Evolutionary conservation across 2,113 vertebrate genomes (phyloP).

Genomic region (Microcebus griseorufus): DNA sequence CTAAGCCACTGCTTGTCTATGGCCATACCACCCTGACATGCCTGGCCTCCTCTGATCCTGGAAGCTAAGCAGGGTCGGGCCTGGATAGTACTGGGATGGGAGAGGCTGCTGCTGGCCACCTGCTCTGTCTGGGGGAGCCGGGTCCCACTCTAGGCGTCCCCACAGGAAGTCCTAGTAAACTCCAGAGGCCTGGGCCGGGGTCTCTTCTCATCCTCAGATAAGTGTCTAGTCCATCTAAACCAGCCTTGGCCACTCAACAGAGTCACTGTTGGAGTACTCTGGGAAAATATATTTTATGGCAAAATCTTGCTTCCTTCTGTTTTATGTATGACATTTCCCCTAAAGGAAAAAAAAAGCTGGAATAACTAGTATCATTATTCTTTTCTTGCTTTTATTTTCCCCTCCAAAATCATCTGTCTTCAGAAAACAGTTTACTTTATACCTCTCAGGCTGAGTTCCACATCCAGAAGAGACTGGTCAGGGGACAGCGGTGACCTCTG

Average conservation of each 20-base stretch:
- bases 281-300: slow-evolving; percentile 47
- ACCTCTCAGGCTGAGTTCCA: slow-evolving; percentile 54
- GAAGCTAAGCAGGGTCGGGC: too few relatives aligned
- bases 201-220: background rate
- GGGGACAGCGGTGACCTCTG: slow-evolving; percentile 40
- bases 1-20: background rate
- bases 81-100: too few relatives aligned
- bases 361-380: slow-evolving; percentile 55
- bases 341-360: slow-evolving; percentile 52
- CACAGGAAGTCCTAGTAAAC: background rate
- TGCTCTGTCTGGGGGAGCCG: background rate
- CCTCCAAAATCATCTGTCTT: slow-evolving; percentile 66
- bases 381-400: slow-evolving; percentile 57
- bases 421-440: slow-evolving; percentile 66
- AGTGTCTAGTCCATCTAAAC: background rate
- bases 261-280: slow-evolving; percentile 40
- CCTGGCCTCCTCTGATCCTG: too few relatives aligned
- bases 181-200: background rate
- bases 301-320: slow-evolving; percentile 69
- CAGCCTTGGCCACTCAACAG: background rate
- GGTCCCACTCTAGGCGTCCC: background rate
- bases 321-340: slow-evolving; percentile 74
- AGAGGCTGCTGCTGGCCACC: background rate
- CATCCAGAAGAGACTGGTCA: slow-evolving; percentile 38
- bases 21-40: too few relatives aligned